These are phyloP conservation scores for Adelognathus sp. DNA, from an alignment of 2,888 invertebrate species.

Conservation along the genomic window DNA sequence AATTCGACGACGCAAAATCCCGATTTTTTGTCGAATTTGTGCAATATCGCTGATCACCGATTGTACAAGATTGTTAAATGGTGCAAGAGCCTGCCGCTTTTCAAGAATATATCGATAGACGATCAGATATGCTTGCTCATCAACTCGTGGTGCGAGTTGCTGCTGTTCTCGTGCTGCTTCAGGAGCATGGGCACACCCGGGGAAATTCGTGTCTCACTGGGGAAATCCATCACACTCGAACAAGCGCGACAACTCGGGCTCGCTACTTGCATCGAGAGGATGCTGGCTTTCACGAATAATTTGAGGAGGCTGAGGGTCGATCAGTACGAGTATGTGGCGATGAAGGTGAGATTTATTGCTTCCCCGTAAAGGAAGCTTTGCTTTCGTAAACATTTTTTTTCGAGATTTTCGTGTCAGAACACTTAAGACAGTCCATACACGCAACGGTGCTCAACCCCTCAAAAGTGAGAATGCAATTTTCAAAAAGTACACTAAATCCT, in stretches of 20 bases:
- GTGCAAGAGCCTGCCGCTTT: constrained; percentile 98
- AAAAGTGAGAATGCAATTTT: no score
- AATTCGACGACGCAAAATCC: constrained; percentile 82
- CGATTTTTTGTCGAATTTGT: constrained; percentile 93
- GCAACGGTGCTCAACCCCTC: no score
- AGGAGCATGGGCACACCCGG: constrained; percentile 95
- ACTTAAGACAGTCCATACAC: no score
- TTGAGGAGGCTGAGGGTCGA: constrained; percentile 94
- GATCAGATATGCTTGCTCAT: constrained; percentile 98
- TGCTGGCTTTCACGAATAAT: constrained; percentile 97
- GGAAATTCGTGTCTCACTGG: constrained; percentile 89
- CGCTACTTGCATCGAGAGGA: constrained; percentile 94
- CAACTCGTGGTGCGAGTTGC: constrained; percentile 98
- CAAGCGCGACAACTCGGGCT: constrained; percentile 89
- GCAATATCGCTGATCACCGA: constrained; percentile 97
- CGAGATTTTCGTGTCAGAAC: neutral
- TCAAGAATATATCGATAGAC: constrained; percentile 98
- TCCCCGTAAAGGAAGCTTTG: no score
- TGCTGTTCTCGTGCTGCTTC: constrained; percentile 96
- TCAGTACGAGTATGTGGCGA: constrained; percentile 97
- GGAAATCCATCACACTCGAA: constrained; percentile 85
- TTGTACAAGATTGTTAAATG: constrained; percentile 99
- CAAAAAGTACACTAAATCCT: no score
- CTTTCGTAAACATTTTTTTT: neutral
- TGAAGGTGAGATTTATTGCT: constrained; percentile 89